Percentiles rank a stretch among this genome's conserved stretches.
Conservation (phyloP, 2,113 vertebrate genomes). For the Piaya cayana region DNA sequence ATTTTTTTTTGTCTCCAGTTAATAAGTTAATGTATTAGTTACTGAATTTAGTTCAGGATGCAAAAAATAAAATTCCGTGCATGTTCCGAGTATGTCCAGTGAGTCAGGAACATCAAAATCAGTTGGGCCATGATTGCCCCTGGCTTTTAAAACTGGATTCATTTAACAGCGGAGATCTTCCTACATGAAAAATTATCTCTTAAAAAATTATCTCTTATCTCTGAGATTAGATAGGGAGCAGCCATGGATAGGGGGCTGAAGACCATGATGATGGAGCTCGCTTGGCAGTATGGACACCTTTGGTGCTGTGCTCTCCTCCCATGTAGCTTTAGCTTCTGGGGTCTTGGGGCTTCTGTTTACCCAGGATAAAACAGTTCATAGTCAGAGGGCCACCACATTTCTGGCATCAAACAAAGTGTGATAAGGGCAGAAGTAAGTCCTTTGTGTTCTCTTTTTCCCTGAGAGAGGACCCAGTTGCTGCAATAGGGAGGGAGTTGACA, state of each 20-base stretch:
- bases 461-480: background rate
- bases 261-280: background rate
- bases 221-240: background rate
- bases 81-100: background rate
- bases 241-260: background rate
- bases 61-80: background rate
- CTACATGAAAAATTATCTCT: background rate
- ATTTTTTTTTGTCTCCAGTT: background rate
- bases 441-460: background rate
- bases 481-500: background rate
- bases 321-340: background rate
- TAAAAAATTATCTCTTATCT: no score
- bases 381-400: background rate
- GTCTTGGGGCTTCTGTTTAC: background rate
- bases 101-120: background rate
- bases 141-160: background rate
- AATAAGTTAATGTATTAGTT: slow-evolving; percentile 6
- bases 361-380: background rate
- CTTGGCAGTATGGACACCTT: background rate
- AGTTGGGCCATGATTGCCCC: background rate
- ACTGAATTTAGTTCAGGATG: background rate
- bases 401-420: background rate
- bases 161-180: background rate
- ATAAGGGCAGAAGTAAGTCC: background rate
- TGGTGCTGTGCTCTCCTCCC: background rate